Conservation (phyloP, 2,113 vertebrate genomes). For the Pteruthius melanotis region DNA sequence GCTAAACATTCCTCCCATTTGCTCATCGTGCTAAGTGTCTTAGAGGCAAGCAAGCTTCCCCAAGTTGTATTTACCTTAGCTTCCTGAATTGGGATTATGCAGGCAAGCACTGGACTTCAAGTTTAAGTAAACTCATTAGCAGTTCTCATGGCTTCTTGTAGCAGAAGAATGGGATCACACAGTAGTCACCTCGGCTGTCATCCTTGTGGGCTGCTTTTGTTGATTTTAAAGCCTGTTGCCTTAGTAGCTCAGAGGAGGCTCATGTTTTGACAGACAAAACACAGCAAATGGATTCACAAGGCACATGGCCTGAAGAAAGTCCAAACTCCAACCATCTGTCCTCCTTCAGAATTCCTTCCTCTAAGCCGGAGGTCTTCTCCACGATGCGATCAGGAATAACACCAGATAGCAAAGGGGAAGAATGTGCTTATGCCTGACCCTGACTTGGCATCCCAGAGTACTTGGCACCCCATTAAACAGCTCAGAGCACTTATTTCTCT, state of each 20-base stretch:
- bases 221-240: conserved; percentile 20
- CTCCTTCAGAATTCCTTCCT: background rate
- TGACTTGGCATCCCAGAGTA: background rate
- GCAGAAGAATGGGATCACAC: background rate
- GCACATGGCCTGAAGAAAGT: background rate
- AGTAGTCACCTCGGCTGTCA: background rate
- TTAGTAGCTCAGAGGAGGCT: conserved; percentile 11
- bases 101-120: background rate
- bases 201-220: background rate
- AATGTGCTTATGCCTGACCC: background rate
- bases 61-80: conserved; percentile 15
- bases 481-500: background rate
- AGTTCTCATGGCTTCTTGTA: background rate
- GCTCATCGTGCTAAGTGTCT: background rate
- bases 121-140: conserved; percentile 21
- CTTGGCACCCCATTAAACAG: background rate
- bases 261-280: conserved; percentile 28
- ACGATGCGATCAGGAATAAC: background rate
- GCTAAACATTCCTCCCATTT: conserved; percentile 7
- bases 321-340: conserved; percentile 14
- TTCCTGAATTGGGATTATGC: background rate
- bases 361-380: background rate
- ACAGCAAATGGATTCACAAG: conserved; percentile 10
- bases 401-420: background rate
- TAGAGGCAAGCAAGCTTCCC: background rate